Conservation (phyloP, 2,113 vertebrate species). For the Ictalurus punctatus region DNA sequence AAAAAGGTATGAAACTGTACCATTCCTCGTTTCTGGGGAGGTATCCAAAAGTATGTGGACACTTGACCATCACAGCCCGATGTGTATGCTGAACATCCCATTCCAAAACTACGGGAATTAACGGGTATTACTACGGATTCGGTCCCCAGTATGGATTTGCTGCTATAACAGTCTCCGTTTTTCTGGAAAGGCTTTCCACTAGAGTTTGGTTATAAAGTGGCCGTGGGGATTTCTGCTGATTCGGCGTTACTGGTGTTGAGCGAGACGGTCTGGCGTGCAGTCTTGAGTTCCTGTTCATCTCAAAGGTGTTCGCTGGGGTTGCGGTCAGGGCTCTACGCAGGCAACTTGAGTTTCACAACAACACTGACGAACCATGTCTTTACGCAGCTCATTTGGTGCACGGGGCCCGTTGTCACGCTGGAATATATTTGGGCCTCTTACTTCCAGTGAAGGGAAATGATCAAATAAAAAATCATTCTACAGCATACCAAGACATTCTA, state of each 20-base stretch:
- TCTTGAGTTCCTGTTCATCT: background rate
- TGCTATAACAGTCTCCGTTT: background rate
- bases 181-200: background rate
- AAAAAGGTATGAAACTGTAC: background rate
- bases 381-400: background rate
- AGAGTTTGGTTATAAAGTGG: background rate
- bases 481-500: background rate
- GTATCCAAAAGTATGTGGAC: background rate
- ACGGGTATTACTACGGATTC: background rate
- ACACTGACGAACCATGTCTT: background rate
- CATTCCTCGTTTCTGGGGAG: too few species aligned
- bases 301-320: background rate
- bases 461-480: background rate
- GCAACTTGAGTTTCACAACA: background rate
- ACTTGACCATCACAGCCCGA: background rate
- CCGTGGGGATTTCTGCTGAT: background rate
- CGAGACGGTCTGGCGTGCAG: background rate
- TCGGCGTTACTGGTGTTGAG: background rate
- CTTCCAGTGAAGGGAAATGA: background rate
- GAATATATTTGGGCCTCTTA: background rate
- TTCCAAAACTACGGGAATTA: background rate
- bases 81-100: background rate
- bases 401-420: background rate
- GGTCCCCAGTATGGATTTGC: background rate
- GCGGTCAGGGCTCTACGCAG: background rate